Evolutionary conservation across 2,797 vertebrate species (phyloP).

Genomic region (Tinamus major): DNA sequence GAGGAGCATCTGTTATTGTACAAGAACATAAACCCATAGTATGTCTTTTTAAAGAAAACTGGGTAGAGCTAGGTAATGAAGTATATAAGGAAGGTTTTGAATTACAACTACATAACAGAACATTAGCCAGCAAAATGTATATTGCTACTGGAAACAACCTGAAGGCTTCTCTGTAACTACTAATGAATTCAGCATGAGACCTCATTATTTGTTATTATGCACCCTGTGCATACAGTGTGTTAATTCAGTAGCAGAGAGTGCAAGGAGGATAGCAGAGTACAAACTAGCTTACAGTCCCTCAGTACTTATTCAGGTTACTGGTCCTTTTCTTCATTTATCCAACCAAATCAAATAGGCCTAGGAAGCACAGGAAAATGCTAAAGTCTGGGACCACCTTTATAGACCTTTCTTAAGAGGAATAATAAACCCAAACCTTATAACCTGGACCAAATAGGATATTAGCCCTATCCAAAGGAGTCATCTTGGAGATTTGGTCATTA

Average conservation of each 20-base stretch:
- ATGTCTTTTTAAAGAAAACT: neutral
- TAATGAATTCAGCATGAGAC: slow-evolving; percentile 17
- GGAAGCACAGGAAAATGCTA: neutral
- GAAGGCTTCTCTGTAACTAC: slow-evolving; percentile 13
- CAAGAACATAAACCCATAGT: neutral
- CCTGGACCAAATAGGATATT: neutral
- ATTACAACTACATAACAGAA: neutral
- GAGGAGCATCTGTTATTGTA: neutral
- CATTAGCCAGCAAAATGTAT: neutral
- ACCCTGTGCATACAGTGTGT: neutral
- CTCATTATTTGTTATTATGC: neutral
- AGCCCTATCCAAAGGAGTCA: neutral
- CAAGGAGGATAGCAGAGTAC: neutral
- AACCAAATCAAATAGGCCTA: neutral
- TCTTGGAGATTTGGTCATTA: neutral
- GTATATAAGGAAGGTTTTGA: slow-evolving; percentile 8
- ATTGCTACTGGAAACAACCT: slow-evolving; percentile 5
- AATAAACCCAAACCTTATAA: neutral
- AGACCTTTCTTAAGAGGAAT: neutral
- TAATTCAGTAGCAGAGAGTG: neutral
- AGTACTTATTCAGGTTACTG: neutral
- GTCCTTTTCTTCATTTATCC: neutral
- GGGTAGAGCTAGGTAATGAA: neutral
- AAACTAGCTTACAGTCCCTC: neutral
- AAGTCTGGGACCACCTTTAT: neutral